Evolutionary conservation across 1,140 invertebrate species (phyloP).

Genomic region (Laupala kohalensis): DNA sequence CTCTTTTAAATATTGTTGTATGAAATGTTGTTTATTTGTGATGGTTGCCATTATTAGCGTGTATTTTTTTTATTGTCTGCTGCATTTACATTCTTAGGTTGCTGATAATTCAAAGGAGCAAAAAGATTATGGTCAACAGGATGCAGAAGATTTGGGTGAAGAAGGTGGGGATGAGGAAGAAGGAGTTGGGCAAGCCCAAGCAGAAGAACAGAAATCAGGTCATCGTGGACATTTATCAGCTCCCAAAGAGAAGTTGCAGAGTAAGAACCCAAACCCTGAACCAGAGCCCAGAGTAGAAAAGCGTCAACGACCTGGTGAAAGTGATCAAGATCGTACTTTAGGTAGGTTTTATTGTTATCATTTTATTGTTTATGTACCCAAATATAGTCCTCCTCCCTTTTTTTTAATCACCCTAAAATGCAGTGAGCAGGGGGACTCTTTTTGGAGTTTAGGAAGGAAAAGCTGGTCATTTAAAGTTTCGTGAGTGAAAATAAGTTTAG

Average conservation of each 20-base stretch:
- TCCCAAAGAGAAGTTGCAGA: constrained; percentile 24
- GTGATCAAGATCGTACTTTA: constrained; percentile 45
- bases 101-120: neutral
- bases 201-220: constrained; percentile 40
- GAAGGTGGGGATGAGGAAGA: constrained; percentile 31
- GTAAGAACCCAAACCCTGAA: constrained; percentile 22
- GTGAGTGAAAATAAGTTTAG: too few relatives aligned
- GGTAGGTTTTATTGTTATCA: constrained; percentile 29
- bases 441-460: too few relatives aligned
- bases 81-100: neutral
- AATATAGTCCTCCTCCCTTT: too few relatives aligned
- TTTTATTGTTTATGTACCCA: too few relatives aligned
- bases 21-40: too few relatives aligned
- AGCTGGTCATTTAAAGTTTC: too few relatives aligned
- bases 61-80: too few relatives aligned
- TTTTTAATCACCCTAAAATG: too few relatives aligned
- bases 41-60: too few relatives aligned
- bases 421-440: too few relatives aligned
- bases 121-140: neutral
- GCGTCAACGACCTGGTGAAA: constrained; percentile 39
- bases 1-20: neutral
- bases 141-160: neutral
- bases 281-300: constrained; percentile 23
- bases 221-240: constrained; percentile 38
- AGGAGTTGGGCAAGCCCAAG: constrained; percentile 44